These are phyloP conservation scores for Acomys russatus DNA, from an alignment of 2,797 vertebrate genomes.

Conservation along the genomic window DNA sequence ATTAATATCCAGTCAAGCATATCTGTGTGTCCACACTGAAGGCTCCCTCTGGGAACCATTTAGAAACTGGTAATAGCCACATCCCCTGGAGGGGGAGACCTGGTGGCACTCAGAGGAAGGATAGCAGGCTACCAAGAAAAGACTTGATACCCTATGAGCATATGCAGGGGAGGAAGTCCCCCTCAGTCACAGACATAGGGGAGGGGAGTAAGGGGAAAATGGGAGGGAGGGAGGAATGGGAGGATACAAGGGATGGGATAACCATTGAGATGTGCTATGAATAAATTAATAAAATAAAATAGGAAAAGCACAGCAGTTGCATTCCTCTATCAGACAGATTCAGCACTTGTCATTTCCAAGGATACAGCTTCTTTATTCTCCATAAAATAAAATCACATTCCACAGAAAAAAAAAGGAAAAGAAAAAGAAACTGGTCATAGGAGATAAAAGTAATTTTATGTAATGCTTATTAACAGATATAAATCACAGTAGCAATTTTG, in stretches of 20 bases:
- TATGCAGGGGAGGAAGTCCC: too few species aligned
- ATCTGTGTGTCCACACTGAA: neutral
- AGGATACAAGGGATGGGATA: too few species aligned
- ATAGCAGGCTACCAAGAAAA: too few species aligned
- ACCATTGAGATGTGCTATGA: too few species aligned
- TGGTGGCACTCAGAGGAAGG: too few species aligned
- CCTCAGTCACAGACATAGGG: too few species aligned
- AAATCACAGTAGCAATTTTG: neutral
- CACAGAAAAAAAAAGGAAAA: constrained; percentile 14
- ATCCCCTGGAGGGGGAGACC: too few species aligned
- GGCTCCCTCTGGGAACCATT: neutral
- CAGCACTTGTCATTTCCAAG: constrained; percentile 63
- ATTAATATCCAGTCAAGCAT: neutral
- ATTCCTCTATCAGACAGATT: constrained; percentile 60
- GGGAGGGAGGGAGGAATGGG: too few species aligned
- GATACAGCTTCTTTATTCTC: constrained; percentile 69
- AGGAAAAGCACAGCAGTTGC: constrained; percentile 52
- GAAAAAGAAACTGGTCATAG: too few species aligned
- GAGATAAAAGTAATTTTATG: constrained; percentile 3
- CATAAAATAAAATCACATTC: constrained; percentile 79
- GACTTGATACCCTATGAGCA: too few species aligned
- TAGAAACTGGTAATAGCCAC: neutral
- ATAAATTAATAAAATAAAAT: too few species aligned
- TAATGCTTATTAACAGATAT: neutral
- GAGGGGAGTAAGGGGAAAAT: too few species aligned